These are phyloP conservation scores for Pangasius djambal DNA, from an alignment of 2,797 vertebrate genomes.

Conservation along the genomic window DNA sequence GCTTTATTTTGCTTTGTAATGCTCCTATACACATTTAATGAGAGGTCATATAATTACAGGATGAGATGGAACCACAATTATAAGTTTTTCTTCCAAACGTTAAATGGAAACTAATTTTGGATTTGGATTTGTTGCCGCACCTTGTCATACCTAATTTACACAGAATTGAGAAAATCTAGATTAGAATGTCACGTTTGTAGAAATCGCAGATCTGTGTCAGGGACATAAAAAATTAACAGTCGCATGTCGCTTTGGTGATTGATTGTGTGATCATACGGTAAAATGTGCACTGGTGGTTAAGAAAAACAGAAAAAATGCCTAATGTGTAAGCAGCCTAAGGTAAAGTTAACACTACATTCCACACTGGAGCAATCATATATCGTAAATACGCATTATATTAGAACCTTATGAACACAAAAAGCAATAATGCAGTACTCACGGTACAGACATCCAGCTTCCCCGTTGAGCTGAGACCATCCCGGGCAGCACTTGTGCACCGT, in stretches of 20 bases:
- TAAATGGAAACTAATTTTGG: neutral
- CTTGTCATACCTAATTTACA: neutral
- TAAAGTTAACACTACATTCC: neutral
- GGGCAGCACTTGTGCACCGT: constrained; percentile 84
- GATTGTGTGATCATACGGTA: neutral
- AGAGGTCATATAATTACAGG: neutral
- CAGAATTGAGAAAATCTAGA: neutral
- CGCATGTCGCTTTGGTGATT: neutral
- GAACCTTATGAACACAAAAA: no score
- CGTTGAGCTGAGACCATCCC: constrained; percentile 85
- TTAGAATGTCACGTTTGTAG: neutral
- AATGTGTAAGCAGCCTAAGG: neutral
- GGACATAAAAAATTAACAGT: neutral
- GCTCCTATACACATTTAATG: neutral
- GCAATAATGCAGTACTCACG: constrained; percentile 77
- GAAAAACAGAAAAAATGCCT: neutral
- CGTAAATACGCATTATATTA: neutral
- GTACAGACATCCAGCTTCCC: constrained; percentile 84
- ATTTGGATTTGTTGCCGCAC: neutral
- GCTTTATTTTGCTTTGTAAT: neutral
- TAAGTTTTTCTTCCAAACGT: neutral
- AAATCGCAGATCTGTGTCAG: neutral
- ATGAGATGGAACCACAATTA: neutral
- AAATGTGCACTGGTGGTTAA: neutral
- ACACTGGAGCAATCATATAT: neutral